Conservation (phyloP, 2,888 invertebrate genomes). For the Polydrusus cervinus region DNA sequence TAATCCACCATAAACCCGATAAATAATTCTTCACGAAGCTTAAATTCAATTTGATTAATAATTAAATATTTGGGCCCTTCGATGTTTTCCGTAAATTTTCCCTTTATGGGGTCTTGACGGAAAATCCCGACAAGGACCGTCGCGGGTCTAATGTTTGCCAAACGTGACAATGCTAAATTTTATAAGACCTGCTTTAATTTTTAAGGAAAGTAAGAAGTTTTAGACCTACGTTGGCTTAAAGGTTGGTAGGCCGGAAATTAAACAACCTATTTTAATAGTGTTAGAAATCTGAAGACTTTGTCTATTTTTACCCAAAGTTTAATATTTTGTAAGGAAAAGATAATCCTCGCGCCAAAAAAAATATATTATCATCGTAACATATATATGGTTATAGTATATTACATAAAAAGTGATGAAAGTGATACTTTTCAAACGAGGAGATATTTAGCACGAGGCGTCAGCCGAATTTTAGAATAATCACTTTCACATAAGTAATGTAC, state of each 20-base stretch:
- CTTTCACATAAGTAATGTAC: no score
- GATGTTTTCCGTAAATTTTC: slow-evolving; percentile 12
- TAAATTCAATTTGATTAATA: slow-evolving; percentile 15
- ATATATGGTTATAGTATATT: no score
- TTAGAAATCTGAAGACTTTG: no score
- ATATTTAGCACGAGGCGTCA: no score
- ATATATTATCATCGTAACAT: no score
- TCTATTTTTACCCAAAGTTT: no score
- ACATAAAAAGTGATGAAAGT: no score
- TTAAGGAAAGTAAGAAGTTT: slow-evolving; percentile 36
- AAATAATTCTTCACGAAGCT: not conserved
- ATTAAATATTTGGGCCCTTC: slow-evolving; percentile 3
- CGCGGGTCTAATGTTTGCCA: slow-evolving; percentile 62
- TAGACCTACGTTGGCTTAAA: slow-evolving; percentile 7
- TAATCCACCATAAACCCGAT: not conserved
- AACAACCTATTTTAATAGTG: not conserved
- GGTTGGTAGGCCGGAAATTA: slow-evolving; percentile 7
- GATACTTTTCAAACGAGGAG: no score
- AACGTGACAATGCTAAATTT: slow-evolving; percentile 62
- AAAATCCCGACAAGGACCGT: slow-evolving; percentile 52
- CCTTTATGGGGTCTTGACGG: slow-evolving; percentile 2
- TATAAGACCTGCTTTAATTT: slow-evolving; percentile 36
- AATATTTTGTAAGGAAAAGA: no score
- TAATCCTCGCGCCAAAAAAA: no score
- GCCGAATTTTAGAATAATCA: no score